Evolutionary conservation across 2,888 invertebrate genomes (phyloP), one percentile per base, ranked within the genome.

Genomic region (Pediacus dermestoides): DNA sequence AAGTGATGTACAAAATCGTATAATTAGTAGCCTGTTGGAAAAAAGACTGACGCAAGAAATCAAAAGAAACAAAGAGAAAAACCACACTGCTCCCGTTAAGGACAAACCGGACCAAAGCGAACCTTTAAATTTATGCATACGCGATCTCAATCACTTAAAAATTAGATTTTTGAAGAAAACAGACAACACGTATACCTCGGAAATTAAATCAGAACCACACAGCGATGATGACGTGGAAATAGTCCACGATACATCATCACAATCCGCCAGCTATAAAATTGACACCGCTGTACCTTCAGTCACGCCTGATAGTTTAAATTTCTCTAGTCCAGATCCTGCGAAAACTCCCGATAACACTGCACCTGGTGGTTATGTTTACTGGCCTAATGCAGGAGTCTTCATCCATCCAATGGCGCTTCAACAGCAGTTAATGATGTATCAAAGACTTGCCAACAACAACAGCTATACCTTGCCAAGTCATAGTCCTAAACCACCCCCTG

Each of bases 41-140:
- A 78, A 79, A 55, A 77, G 84, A 53, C 66, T 84, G 49, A 82
- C 83, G 0, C 82, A 81, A 55, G 82, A 83, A 62, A 76, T 76
- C 22, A 75, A 76, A 35, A 72, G 74, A 42, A 62, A 70, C 48
- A 52, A 72, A 18, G 44, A 51, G 23, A 26, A 9, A 14, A 10
- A 28, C 11, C 8, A 7, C 4, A 7, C 21, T 7, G 21, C 6
- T 18, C 6, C n/a, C n/a, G 42, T 44, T 28, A 21, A 51, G 49
- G 40, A 22, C n/a, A 48, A 47, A 35, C 22, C 22, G 3, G 47
- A 74, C 35, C 75, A 77, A 51, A 81, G 85, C 32, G 87, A 89
- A 58, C 90, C 90, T 0, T 70, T 91, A 3, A 91, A 91, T 68
- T 74, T 91, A 2, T 91, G 90, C 61, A 77, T 90, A 39, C 73